Conservation (phyloP, 2,888 invertebrate species). For the Meghimatium bilineatum region DNA sequence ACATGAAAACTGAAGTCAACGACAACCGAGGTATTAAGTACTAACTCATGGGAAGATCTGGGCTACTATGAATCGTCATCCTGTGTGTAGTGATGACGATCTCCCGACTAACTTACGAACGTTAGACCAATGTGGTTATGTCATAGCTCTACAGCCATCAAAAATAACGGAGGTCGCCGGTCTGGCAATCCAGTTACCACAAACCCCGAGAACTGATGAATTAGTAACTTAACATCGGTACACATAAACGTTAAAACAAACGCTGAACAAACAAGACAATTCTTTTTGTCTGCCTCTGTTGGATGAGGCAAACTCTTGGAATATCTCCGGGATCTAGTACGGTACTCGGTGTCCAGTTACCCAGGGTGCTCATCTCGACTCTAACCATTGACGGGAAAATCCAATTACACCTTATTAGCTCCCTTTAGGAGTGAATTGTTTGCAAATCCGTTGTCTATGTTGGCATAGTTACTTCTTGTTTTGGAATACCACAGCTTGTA, state of each 20-base stretch:
- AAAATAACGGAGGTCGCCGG: too few species aligned
- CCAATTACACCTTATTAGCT: slow-evolving; percentile 48
- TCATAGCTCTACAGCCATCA: too few species aligned
- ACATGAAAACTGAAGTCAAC: too few species aligned
- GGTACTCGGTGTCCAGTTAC: neutral
- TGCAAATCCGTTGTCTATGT: slow-evolving; percentile 37
- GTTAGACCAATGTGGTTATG: too few species aligned
- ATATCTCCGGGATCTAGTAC: neutral
- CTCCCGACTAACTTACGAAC: too few species aligned
- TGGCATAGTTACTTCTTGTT: slow-evolving; percentile 32
- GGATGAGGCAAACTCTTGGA: neutral
- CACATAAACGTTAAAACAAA: neutral
- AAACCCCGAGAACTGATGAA: too few species aligned
- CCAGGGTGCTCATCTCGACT: neutral
- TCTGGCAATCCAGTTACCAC: too few species aligned
- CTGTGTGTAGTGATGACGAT: too few species aligned
- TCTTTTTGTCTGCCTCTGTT: neutral
- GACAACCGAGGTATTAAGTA: too few species aligned
- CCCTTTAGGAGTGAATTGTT: slow-evolving; percentile 44
- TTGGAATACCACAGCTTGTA: slow-evolving; percentile 4
- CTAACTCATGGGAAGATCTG: too few species aligned
- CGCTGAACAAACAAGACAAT: neutral
- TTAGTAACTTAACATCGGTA: too few species aligned
- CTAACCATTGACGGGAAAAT: slow-evolving; percentile 38
- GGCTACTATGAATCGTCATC: too few species aligned